These are phyloP conservation scores for Abrostola triplasia DNA, from an alignment of 2,888 invertebrate genomes.

Conservation along the genomic window DNA sequence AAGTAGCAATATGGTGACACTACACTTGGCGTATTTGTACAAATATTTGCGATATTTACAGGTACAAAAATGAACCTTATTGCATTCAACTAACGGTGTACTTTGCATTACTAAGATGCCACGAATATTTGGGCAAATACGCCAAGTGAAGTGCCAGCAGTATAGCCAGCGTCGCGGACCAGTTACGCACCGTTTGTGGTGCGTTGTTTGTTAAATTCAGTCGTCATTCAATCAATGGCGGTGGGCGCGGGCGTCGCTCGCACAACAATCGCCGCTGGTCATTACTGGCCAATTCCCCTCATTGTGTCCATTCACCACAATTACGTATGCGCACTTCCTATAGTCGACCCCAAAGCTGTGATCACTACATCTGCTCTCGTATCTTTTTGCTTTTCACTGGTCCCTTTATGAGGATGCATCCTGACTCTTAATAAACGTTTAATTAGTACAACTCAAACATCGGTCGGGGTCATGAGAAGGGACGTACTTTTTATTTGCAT, in stretches of 20 bases:
- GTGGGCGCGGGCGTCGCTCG: conserved; percentile 86
- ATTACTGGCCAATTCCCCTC: conserved; percentile 87
- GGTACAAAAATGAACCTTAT: too few relatives aligned
- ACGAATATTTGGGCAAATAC: too few relatives aligned
- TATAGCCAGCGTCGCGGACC: conserved; percentile 53
- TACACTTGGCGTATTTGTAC: too few relatives aligned
- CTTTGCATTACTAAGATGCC: too few relatives aligned
- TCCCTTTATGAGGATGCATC: conserved; percentile 68
- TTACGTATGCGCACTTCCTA: conserved; percentile 86
- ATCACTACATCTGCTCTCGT: conserved; percentile 74
- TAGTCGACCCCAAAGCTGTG: conserved; percentile 73
- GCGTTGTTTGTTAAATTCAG: conserved; percentile 81
- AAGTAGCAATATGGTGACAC: too few relatives aligned
- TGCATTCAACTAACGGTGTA: too few relatives aligned
- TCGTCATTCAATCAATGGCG: conserved; percentile 85
- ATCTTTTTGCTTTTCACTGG: conserved; percentile 64
- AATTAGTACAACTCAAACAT: conserved; percentile 61
- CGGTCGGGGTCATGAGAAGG: conserved; percentile 55
- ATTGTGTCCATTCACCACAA: conserved; percentile 86
- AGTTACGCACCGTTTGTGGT: conserved; percentile 77
- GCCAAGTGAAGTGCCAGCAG: too few relatives aligned
- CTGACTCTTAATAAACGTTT: conserved; percentile 64
- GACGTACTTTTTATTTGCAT: conserved; percentile 30
- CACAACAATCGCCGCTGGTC: conserved; percentile 86
- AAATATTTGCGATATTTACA: too few relatives aligned